Conservation (phyloP, 2,113 vertebrate species). For the Oenanthe oenanthe region DNA sequence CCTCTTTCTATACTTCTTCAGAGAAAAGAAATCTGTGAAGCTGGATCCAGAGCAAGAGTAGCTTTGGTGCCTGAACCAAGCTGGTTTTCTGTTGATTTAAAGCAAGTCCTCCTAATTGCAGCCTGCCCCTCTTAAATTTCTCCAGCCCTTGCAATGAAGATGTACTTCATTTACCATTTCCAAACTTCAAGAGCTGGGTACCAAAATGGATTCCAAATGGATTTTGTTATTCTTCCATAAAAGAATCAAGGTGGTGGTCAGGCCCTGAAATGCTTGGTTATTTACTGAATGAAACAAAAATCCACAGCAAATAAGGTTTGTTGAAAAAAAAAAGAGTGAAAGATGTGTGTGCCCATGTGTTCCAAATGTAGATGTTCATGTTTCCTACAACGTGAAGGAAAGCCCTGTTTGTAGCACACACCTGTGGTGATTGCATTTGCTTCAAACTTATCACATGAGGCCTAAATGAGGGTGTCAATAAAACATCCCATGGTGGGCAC, state of each 20-base stretch:
- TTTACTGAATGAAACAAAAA: not conserved
- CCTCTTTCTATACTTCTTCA: not conserved
- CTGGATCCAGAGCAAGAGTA: not conserved
- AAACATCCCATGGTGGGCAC: not conserved
- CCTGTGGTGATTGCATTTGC: not conserved
- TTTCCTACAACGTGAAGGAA: not conserved
- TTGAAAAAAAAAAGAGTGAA: not conserved
- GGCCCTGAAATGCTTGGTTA: not conserved
- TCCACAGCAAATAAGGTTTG: not conserved
- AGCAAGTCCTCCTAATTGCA: not conserved
- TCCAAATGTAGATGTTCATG: rapidly evolving
- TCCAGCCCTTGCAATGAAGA: not conserved
- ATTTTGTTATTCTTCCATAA: not conserved
- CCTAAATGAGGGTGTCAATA: not conserved
- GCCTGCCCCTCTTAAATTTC: not conserved
- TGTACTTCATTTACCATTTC: not conserved
- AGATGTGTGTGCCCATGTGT: not conserved
- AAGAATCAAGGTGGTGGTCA: not conserved
- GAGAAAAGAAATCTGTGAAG: not conserved
- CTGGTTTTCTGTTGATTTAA: not conserved
- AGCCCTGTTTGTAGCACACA: rapidly evolving
- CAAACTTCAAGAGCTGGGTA: not conserved
- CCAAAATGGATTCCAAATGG: too few relatives aligned
- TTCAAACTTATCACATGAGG: not conserved
- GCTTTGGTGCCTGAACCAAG: not conserved